Evolutionary conservation across 2,797 vertebrate species (phyloP), one percentile per base, ranked within the genome.

Genomic region (Clamator glandarius): DNA sequence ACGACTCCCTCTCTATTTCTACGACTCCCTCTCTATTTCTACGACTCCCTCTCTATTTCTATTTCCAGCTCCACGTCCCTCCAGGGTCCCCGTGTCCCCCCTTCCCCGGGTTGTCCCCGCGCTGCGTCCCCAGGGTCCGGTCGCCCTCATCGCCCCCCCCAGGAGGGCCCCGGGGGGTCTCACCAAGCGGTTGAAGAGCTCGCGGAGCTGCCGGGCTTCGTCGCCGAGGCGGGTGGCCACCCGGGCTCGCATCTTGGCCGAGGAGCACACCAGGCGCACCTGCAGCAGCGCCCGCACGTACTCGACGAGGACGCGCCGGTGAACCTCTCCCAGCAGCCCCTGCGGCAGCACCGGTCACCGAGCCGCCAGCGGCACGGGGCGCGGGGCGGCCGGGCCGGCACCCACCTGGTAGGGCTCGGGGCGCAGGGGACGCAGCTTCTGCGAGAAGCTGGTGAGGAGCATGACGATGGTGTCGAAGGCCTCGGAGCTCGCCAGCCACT

Each of bases 131-230:
- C n/a, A n/a, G n/a, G n/a, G n/a, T n/a, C n/a, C n/a, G n/a, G n/a
- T n/a, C n/a, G n/a, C n/a, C n/a, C n/a, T n/a, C n/a, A n/a, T n/a
- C n/a, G n/a, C n/a, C n/a, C n/a, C n/a, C n/a, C n/a, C n/a, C n/a
- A n/a, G n/a, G n/a, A n/a, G n/a, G n/a, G n/a, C n/a, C n/a, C n/a
- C n/a, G n/a, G n/a, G n/a, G n/a, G n/a, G n/a, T n/a, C n/a, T 98
- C 57, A 99, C 99, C 98, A 99, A 96, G 54, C 98, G 98, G 84
- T 97, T 96, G 95, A 99, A 99, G 92, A 99, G 98, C n/a, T 97
- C 96, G 76, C 98, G 98, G 76, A 99, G 98, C 93, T 98, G 98
- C 11, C 91, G 97, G 39, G 98, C 98, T 91, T 99, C 99, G 1
- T 99, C 98, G 1, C 98, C 94, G 14, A 99, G 98, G 15, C 98